phyloP scores from a whole-genome alignment of 2,113 vertebrate species.

The Alligator sinensis region DNA sequence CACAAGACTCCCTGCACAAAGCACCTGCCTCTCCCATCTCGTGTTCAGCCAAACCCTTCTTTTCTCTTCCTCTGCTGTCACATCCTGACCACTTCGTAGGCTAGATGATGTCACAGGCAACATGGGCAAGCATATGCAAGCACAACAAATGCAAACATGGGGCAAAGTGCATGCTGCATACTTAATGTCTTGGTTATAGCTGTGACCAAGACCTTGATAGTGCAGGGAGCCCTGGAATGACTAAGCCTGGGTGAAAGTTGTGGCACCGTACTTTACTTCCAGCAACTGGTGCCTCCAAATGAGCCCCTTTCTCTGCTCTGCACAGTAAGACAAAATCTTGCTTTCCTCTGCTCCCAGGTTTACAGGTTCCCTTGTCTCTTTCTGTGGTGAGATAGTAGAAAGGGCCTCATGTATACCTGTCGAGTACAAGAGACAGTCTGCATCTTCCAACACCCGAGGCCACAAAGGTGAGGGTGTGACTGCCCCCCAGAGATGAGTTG shows the following conservation, averaged over 20 bases:
- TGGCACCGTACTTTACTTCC: neutral
- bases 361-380: conserved; percentile 69
- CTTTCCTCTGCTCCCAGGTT: conserved; percentile 56
- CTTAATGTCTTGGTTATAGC: neutral
- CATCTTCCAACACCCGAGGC: neutral
- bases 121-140: neutral
- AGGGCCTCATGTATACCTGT: conserved; percentile 66
- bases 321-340: neutral
- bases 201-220: neutral
- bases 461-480: conserved; percentile 42
- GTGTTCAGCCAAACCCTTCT: neutral
- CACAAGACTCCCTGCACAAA: neutral
- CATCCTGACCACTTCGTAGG: neutral
- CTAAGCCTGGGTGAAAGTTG: neutral
- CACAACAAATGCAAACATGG: neutral
- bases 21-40: neutral
- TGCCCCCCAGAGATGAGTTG: neutral
- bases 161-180: neutral
- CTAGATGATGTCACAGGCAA: neutral
- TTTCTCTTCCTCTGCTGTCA: neutral
- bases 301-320: neutral
- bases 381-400: conserved; percentile 63
- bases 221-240: neutral
- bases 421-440: conserved; percentile 35
- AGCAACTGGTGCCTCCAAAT: neutral